Conservation (phyloP, 1,140 invertebrate species). For the Hyphantria cunea region DNA sequence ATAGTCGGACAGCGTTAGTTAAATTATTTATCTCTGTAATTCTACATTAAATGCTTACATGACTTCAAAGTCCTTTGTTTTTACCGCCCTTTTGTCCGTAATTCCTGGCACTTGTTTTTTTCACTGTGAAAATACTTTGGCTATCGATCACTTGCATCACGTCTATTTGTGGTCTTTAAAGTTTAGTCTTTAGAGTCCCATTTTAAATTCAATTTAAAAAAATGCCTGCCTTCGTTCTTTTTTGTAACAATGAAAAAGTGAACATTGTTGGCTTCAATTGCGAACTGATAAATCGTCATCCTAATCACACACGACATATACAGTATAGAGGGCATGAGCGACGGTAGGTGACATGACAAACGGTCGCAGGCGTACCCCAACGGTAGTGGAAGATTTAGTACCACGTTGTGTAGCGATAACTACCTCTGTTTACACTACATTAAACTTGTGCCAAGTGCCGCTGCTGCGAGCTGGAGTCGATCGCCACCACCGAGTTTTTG, state of each 20-base stretch:
- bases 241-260: neutral
- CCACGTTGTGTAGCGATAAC: slow-evolving; percentile 60
- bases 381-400: slow-evolving; percentile 62
- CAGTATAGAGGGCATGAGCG: slow-evolving; percentile 28
- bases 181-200: no score
- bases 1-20: no score
- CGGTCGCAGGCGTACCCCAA: slow-evolving; percentile 36
- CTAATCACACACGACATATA: slow-evolving; percentile 35
- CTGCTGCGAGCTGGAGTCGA: slow-evolving; percentile 18
- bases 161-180: no score
- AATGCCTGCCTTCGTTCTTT: no score
- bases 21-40: no score
- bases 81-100: no score
- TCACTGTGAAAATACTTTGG: no score
- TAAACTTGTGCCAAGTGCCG: slow-evolving; percentile 70
- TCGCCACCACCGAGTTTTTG: slow-evolving; percentile 8
- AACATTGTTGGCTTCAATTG: neutral
- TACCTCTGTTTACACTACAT: slow-evolving; percentile 76
- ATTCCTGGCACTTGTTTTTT: no score
- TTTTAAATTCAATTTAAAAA: no score
- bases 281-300: slow-evolving; percentile 40
- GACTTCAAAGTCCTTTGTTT: no score
- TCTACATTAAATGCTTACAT: no score
- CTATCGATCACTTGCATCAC: no score
- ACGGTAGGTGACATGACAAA: slow-evolving; percentile 61